Percentiles rank a stretch among this genome's conserved stretches.
Conservation (phyloP, 2,888 invertebrate species). For the Helleia helle region DNA sequence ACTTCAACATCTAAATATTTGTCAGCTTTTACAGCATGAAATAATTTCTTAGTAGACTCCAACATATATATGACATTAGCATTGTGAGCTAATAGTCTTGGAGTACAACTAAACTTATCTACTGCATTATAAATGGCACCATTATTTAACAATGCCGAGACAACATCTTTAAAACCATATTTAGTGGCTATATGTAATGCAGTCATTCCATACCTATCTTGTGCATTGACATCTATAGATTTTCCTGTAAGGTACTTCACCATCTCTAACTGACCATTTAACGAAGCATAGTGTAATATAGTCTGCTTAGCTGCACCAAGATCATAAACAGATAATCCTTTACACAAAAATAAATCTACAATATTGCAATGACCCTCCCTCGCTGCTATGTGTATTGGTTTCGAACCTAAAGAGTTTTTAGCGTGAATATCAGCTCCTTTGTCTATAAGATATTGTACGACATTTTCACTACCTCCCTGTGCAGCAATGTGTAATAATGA, state of each 20-base stretch:
- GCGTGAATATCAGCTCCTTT: slow-evolving; percentile 4
- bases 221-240: neutral
- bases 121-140: neutral
- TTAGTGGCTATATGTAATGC: neutral
- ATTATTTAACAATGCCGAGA: neutral
- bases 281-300: slow-evolving; percentile 4
- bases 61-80: neutral
- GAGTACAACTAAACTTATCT: neutral
- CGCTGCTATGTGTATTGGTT: slow-evolving; percentile 8
- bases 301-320: neutral
- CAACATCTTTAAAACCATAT: neutral
- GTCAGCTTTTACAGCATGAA: neutral
- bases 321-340: slow-evolving; percentile 2
- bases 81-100: neutral
- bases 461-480: neutral
- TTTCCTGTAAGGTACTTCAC: neutral
- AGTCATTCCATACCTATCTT: neutral
- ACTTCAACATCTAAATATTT: neutral
- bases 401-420: slow-evolving; percentile 5
- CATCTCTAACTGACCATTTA: neutral
- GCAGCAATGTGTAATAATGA: slow-evolving; percentile 6
- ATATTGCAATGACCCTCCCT: slow-evolving; percentile 3
- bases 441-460: neutral
- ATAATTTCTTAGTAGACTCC: neutral
- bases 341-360: slow-evolving; percentile 1